Percentiles rank a stretch among this genome's conserved stretches.
Evolutionary conservation across 2,113 vertebrate species (phyloP).

Genomic region (Blennius ocellaris): DNA sequence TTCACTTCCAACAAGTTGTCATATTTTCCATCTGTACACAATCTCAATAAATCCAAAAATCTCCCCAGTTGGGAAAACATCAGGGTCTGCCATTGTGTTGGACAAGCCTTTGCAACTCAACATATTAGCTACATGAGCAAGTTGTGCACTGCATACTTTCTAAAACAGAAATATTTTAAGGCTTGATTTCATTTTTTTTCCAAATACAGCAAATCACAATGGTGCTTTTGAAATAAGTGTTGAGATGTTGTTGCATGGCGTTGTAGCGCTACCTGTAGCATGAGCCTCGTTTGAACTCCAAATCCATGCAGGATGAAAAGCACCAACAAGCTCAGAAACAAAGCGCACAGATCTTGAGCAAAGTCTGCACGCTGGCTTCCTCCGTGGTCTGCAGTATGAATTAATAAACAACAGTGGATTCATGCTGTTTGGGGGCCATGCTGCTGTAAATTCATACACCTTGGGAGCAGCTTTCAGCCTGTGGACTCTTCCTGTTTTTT

Average conservation of each 20-base stretch:
- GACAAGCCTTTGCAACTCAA: too few species aligned
- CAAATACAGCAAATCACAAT: too few species aligned
- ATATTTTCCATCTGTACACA: too few species aligned
- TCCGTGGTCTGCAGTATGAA: slow-evolving; percentile 11
- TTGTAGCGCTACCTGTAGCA: slow-evolving; percentile 16
- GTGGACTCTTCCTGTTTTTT: slow-evolving; percentile 14
- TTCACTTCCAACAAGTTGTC: too few species aligned
- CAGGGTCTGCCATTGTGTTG: too few species aligned
- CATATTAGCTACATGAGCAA: too few species aligned
- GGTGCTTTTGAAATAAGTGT: neutral
- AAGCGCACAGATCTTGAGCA: slow-evolving; percentile 19
- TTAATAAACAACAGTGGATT: slow-evolving; percentile 25
- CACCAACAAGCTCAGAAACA: slow-evolving; percentile 22
- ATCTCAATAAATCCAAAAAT: too few species aligned
- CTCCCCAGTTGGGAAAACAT: too few species aligned
- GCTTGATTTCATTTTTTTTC: too few species aligned
- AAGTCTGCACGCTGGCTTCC: slow-evolving; percentile 9
- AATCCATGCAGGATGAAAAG: slow-evolving; percentile 14
- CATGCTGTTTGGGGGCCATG: neutral
- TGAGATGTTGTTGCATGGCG: neutral
- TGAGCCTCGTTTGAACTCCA: slow-evolving; percentile 14
- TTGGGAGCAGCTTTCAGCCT: slow-evolving; percentile 30
- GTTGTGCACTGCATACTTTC: too few species aligned
- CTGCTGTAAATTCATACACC: slow-evolving; percentile 41
- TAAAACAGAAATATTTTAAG: too few species aligned